These are phyloP conservation scores for Otus sunia DNA, from an alignment of 2,113 vertebrate species.

Conservation along the genomic window DNA sequence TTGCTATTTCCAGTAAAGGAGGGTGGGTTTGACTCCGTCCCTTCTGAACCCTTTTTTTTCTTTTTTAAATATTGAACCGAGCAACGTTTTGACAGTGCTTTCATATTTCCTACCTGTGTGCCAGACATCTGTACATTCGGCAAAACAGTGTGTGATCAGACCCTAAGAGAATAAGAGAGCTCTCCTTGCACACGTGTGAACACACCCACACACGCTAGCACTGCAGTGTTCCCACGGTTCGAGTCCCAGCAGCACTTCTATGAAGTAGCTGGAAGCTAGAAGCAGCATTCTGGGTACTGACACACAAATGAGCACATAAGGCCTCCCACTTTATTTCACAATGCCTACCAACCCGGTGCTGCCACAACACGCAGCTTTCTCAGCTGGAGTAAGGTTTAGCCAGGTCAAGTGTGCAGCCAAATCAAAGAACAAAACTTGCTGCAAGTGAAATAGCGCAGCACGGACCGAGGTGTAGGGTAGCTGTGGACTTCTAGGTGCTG, in stretches of 20 bases:
- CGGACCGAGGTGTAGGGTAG: background rate
- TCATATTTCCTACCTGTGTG: background rate
- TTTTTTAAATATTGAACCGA: background rate
- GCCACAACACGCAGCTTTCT: conserved; percentile 47
- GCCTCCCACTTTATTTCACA: conserved; percentile 62
- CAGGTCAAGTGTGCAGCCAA: conserved; percentile 56
- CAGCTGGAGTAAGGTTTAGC: conserved; percentile 60
- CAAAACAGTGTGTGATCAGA: background rate
- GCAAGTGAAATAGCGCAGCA: background rate
- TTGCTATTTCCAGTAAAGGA: background rate
- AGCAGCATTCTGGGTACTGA: conserved; percentile 52
- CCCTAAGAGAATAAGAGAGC: background rate
- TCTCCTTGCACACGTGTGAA: conserved; percentile 4
- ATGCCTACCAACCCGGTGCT: conserved; percentile 32
- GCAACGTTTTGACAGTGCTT: background rate
- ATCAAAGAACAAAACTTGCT: conserved; percentile 47
- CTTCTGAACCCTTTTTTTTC: background rate
- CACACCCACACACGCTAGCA: background rate
- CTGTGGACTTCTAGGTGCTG: background rate
- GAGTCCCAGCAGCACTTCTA: conserved; percentile 47
- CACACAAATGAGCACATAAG: conserved; percentile 48
- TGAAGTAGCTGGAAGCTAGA: conserved; percentile 56
- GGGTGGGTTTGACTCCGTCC: background rate
- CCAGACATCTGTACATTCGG: background rate
- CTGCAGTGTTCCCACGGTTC: conserved; percentile 54